phyloP scores from a whole-genome alignment of 2,797 vertebrate species.

The Adelosebastes latens region DNA sequence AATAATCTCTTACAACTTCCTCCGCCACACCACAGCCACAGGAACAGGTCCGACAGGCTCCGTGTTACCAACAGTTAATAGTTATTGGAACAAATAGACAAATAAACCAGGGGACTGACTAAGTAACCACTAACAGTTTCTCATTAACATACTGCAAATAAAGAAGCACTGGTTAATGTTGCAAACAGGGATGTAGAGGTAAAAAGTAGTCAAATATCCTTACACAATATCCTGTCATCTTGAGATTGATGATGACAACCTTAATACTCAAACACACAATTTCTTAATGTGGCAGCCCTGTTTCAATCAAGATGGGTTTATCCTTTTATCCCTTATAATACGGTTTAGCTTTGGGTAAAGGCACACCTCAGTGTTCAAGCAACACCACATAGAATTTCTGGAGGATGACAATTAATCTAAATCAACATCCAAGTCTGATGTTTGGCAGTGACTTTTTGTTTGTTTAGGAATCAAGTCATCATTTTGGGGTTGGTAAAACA shows the following conservation, averaged over 20 bases:
- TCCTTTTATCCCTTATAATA: background rate
- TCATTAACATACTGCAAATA: background rate
- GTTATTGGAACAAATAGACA: background rate
- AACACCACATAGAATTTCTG: background rate
- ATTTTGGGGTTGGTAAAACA: background rate
- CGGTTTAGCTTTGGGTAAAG: background rate
- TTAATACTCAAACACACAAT: background rate
- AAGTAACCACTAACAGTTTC: background rate
- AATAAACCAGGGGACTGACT: background rate
- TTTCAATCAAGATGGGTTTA: background rate
- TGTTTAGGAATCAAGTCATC: conserved; percentile 12
- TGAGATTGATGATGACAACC: background rate
- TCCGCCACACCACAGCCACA: background rate
- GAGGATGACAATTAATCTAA: background rate
- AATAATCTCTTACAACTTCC: too few relatives aligned
- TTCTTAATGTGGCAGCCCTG: background rate
- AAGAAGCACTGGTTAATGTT: background rate
- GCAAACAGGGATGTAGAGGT: background rate
- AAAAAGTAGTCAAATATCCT: background rate
- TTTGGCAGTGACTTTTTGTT: background rate
- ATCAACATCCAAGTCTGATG: background rate
- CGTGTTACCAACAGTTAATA: background rate
- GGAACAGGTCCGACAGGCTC: conserved; percentile 58
- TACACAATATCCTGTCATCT: background rate
- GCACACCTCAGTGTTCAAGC: background rate